These are phyloP conservation scores for Chelidonichthys spinosus DNA, from an alignment of 2,797 vertebrate species.

Conservation along the genomic window DNA sequence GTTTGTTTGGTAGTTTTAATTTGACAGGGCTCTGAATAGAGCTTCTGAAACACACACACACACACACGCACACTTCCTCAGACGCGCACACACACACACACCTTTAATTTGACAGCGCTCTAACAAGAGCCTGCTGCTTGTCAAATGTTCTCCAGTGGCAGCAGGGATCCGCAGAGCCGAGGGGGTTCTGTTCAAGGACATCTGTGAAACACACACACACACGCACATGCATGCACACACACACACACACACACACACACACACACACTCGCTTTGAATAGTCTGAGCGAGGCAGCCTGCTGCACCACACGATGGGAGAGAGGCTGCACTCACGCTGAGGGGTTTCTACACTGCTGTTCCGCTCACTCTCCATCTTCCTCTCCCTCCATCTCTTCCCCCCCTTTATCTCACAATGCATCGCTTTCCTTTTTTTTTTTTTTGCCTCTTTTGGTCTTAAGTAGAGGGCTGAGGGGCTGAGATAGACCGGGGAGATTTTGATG, in stretches of 20 bases:
- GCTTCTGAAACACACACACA: conserved; percentile 65
- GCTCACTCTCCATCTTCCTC: conserved; percentile 72
- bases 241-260: conserved; percentile 30
- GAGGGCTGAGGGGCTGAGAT: conserved; percentile 80
- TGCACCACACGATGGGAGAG: conserved; percentile 68
- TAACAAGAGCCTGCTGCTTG: conserved; percentile 87
- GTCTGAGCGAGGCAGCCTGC: conserved; percentile 71
- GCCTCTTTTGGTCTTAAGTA: conserved; percentile 80
- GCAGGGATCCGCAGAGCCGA: conserved; percentile 83
- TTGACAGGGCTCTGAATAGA: conserved; percentile 84
- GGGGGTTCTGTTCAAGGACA: conserved; percentile 87
- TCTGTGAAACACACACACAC: conserved; percentile 74
- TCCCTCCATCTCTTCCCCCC: conserved; percentile 52
- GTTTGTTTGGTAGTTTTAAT: conserved; percentile 88
- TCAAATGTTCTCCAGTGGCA: conserved; percentile 84
- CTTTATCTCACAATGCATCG: conserved; percentile 76
- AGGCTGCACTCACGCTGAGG: conserved; percentile 78
- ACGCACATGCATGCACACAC: conserved; percentile 41
- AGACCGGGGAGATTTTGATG: conserved; percentile 79
- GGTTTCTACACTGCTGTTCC: conserved; percentile 74
- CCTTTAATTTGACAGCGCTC: conserved; percentile 88
- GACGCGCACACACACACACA: conserved; percentile 63
- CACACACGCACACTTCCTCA: conserved; percentile 39
- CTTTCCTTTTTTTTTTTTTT: conserved; percentile 36
- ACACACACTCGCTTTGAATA: conserved; percentile 81